Conservation (phyloP, 2,888 invertebrate species). For the Tethea ocularis region DNA sequence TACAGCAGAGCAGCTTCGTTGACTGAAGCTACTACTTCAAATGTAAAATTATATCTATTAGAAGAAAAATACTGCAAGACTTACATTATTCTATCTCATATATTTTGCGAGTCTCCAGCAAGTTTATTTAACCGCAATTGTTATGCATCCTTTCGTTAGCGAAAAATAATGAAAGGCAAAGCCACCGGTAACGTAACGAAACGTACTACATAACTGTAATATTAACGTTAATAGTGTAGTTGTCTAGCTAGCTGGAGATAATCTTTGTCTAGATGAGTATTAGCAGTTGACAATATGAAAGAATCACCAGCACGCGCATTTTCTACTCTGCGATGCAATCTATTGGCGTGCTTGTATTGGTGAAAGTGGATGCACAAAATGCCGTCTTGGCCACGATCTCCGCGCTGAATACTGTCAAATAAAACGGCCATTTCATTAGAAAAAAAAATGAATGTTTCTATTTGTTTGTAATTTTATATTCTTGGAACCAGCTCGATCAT, state of each 20-base stretch:
- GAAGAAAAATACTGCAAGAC: neutral
- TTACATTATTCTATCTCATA: neutral
- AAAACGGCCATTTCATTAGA: constrained; percentile 30
- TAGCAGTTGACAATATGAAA: constrained; percentile 40
- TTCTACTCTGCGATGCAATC: constrained; percentile 58
- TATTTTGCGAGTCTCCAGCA: neutral
- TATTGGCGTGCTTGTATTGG: constrained; percentile 71
- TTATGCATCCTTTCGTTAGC: neutral
- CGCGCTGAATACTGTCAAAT: constrained; percentile 46
- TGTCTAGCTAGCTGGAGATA: constrained; percentile 19
- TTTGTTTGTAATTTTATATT: neutral
- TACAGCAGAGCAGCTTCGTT: constrained; percentile 23
- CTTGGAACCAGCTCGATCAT: constrained; percentile 6
- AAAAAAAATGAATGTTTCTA: constrained; percentile 33
- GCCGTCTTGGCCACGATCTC: constrained; percentile 49
- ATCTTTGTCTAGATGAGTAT: constrained; percentile 21
- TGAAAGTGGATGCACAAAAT: constrained; percentile 77
- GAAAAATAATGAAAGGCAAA: neutral
- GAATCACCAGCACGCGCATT: constrained; percentile 48
- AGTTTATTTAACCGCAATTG: neutral
- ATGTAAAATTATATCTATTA: neutral
- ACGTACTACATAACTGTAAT: neutral
- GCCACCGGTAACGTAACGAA: neutral
- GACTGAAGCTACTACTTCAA: neutral
- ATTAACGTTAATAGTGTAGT: constrained; percentile 12